These are phyloP conservation scores for Hoplias malabaricus DNA, from an alignment of 2,113 vertebrate species.

Conservation along the genomic window DNA sequence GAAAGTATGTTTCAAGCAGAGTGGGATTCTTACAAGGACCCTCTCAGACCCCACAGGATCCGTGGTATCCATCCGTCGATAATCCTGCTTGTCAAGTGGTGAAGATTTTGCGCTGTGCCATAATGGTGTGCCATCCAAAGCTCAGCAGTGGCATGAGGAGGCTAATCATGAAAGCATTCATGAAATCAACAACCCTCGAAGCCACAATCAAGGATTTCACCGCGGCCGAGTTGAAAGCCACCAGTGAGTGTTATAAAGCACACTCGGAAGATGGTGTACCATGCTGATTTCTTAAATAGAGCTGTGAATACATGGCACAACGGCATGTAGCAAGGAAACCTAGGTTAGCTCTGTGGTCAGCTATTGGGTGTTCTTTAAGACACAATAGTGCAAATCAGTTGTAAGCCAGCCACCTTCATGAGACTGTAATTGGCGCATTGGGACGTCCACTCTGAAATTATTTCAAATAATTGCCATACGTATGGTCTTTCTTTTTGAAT, in stretches of 20 bases:
- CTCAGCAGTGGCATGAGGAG: not conserved
- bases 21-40: not conserved
- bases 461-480: not conserved
- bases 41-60: not conserved
- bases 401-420: not conserved
- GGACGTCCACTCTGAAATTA: not conserved
- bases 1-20: not conserved
- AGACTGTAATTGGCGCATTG: not conserved
- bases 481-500: not conserved
- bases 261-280: not conserved
- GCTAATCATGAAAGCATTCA: not conserved
- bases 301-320: not conserved
- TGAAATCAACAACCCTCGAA: constrained; percentile 1
- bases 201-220: not conserved
- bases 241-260: not conserved
- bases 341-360: not conserved
- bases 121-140: not conserved
- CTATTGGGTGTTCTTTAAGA: not conserved
- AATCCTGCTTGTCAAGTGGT: not conserved
- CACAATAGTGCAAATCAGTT: not conserved
- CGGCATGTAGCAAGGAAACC: not conserved
- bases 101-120: not conserved
- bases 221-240: not conserved
- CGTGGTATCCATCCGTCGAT: not conserved
- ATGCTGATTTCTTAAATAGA: not conserved